Base-by-base conservation (phyloP, 2,113 vertebrate genomes). In the Archilochus colubris region DNA sequence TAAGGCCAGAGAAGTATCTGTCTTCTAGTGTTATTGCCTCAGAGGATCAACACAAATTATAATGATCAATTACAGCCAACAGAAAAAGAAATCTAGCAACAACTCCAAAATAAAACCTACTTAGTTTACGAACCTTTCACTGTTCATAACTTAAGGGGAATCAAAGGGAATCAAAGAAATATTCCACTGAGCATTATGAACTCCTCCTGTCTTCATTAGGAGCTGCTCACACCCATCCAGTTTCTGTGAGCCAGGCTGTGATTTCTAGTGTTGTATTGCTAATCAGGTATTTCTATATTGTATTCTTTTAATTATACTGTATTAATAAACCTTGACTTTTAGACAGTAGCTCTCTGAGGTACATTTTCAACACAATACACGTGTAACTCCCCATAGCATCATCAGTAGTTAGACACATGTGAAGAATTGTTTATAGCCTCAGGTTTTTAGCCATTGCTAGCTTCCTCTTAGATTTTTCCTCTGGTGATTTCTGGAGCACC, bases 321-420 rank as follows among this genome's bases (percentile, higher is more conserved):
- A 94, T 85, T 91, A 94, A 91, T 94, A 97, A 95, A 91, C 18
- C 74, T 62, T 87, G 78, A 89, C 93, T 94, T 91, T 89, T 59
- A 91, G 63, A 82, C 67, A 94, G 82, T 66, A 80, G 36, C 43
- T 91, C 33, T 77, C 4, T 55, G 70, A 96, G 43, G 19, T 74
- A 4, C 38, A 63, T 76, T 95, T 81, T 82, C 91, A 86, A 55
- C 14, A 14, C 31, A 59, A 51, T 50, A 43, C n/a, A 66, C 61
- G 33, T 2, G 0, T 62, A 85, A 80, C 12, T 92, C 72, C 78
- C 74, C 4, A 7, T 14, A 80, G 63, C 67, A 88, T 31, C 75
- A 62, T 10, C 54, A 62, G 9, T 11, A 54, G 9, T 43, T 74
- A 63, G 66, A 54, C 20, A 46, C 63, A 64, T 0, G 4, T 21